Conservation (phyloP, 2,113 vertebrate genomes). For the Electrona antarctica region DNA sequence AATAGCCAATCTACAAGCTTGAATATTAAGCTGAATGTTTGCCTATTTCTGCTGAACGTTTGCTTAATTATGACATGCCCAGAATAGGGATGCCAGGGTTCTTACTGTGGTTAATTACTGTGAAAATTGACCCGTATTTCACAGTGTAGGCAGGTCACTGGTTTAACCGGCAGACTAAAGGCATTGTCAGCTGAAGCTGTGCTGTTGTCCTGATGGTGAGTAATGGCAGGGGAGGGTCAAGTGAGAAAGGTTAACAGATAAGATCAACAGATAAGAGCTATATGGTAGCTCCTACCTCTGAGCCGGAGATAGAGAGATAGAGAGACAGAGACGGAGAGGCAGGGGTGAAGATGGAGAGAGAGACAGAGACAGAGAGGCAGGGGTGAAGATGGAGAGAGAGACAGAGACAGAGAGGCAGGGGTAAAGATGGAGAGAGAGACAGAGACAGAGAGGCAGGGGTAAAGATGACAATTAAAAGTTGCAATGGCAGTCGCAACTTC, state of each 20-base stretch:
- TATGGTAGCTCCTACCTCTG: not conserved
- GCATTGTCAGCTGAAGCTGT: not conserved
- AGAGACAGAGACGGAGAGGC: not conserved
- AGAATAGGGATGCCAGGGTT: no score
- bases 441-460: constrained; percentile 1
- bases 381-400: no score
- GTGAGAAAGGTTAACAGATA: not conserved
- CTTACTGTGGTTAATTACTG: no score
- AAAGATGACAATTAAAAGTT: not conserved
- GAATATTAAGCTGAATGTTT: no score
- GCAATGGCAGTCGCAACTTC: not conserved
- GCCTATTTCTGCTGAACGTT: no score
- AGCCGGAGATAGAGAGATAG: not conserved
- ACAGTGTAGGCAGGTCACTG: not conserved
- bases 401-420: no score
- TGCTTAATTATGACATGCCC: no score
- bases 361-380: not conserved
- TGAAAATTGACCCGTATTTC: no score
- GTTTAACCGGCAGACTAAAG: not conserved
- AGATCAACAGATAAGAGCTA: constrained; percentile 12
- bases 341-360: no score
- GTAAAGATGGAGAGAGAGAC: not conserved
- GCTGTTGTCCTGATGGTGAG: not conserved
- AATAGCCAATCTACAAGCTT: no score
- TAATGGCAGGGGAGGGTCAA: not conserved